These are phyloP conservation scores for Phasia obesa DNA, from an alignment of 2,888 invertebrate genomes.

Conservation along the genomic window DNA sequence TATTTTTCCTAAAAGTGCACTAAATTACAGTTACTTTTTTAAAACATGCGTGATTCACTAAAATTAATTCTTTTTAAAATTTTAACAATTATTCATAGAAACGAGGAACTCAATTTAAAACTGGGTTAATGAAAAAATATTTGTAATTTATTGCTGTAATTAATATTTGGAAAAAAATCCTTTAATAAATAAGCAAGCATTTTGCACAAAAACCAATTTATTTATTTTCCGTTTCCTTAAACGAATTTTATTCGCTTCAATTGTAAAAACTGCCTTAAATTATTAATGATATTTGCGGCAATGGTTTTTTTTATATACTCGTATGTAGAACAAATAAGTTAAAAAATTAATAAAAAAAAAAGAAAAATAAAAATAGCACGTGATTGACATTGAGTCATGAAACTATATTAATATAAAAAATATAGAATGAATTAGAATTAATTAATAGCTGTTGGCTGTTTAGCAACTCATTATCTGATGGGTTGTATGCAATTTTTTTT, in stretches of 20 bases:
- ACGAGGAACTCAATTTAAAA: not conserved
- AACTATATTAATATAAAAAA: conserved; percentile 5
- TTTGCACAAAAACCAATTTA: not conserved
- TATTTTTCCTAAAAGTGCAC: too few relatives aligned
- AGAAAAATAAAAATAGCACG: not conserved
- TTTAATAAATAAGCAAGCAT: not conserved
- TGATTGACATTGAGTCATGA: conserved; percentile 26
- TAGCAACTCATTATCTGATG: not conserved
- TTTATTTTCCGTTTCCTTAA: conserved; percentile 57
- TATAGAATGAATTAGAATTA: conserved; percentile 14
- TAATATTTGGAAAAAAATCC: not conserved
- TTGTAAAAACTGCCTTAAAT: conserved; percentile 10
- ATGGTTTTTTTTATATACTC: not conserved
- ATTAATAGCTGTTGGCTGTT: conserved; percentile 5
- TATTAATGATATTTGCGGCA: conserved; percentile 28
- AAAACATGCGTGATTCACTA: too few relatives aligned
- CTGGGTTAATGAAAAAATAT: not conserved
- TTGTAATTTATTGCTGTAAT: not conserved
- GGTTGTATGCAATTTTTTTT: not conserved
- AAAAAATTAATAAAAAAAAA: not conserved
- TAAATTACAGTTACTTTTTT: too few relatives aligned
- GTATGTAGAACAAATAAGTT: not conserved
- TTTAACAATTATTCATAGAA: too few relatives aligned
- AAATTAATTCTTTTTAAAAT: too few relatives aligned
- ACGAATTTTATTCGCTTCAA: conserved; percentile 10